Evolutionary conservation across 1,140 invertebrate species (phyloP).

Genomic region (Mizuhopecten yessoensis): DNA sequence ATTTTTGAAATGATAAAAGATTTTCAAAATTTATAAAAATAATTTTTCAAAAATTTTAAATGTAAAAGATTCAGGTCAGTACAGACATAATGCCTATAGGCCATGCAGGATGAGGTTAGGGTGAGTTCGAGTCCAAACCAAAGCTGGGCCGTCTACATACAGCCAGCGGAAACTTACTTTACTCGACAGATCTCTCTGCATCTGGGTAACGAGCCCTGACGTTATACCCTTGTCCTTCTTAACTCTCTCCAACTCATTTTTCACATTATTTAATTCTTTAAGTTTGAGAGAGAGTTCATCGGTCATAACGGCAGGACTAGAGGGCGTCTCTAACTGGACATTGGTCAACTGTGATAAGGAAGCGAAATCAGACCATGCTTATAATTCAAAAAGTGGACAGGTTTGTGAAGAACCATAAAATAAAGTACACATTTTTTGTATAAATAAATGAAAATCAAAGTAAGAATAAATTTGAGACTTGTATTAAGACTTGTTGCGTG

Average conservation of each 20-base stretch:
- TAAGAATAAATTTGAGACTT: no score
- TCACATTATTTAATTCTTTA: conserved; percentile 74
- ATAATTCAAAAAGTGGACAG: background rate
- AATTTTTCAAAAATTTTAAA: background rate
- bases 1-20: no score
- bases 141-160: background rate
- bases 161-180: conserved; percentile 77
- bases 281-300: conserved; percentile 33
- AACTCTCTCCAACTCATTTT: conserved; percentile 80
- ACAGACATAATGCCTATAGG: background rate
- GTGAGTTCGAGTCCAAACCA: conserved; percentile 40
- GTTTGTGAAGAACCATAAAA: background rate
- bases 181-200: conserved; percentile 83
- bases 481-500: no score
- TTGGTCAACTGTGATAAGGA: conserved; percentile 13
- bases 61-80: background rate
- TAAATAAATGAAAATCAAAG: no score
- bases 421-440: no score
- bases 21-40: background rate
- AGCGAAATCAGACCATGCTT: conserved; percentile 20
- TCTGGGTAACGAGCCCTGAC: conserved; percentile 82
- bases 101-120: background rate
- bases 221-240: conserved; percentile 83
- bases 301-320: background rate
- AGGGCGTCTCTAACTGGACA: background rate